These are phyloP conservation scores for Mesochorus sp. DNA, from an alignment of 2,888 invertebrate genomes.

Conservation along the genomic window DNA sequence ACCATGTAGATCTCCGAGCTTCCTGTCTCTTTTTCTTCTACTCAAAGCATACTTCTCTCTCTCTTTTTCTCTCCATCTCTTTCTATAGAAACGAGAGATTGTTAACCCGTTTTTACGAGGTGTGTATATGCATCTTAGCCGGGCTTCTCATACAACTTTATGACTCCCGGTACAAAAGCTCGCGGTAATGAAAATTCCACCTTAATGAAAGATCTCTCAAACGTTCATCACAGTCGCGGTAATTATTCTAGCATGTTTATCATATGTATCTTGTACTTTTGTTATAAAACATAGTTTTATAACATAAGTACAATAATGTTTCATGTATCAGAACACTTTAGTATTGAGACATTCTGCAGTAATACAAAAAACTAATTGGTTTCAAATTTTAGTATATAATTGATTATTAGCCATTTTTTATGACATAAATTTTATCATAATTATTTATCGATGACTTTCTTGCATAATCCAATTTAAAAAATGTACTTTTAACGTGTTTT, in stretches of 20 bases:
- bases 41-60: no score
- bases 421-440: not conserved
- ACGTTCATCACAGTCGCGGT: not conserved
- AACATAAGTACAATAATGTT: no score
- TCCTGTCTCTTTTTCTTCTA: not conserved
- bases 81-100: conserved; percentile 37
- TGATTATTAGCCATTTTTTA: not conserved
- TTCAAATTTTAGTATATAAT: no score
- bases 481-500: no score
- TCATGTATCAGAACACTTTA: no score
- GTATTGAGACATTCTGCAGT: no score
- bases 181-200: conserved; percentile 55
- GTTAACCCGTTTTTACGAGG: conserved; percentile 49
- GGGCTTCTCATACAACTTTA: conserved; percentile 1
- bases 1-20: conserved; percentile 35
- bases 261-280: not conserved
- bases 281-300: not conserved
- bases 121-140: conserved; percentile 31
- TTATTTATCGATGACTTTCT: not conserved
- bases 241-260: not conserved
- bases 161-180: conserved; percentile 25
- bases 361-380: no score
- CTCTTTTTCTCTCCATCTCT: not conserved
- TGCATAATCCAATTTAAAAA: no score
- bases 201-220: conserved; percentile 40